Evolutionary conservation across 2,888 invertebrate genomes (phyloP).

Genomic region (Callosobruchus maculatus): DNA sequence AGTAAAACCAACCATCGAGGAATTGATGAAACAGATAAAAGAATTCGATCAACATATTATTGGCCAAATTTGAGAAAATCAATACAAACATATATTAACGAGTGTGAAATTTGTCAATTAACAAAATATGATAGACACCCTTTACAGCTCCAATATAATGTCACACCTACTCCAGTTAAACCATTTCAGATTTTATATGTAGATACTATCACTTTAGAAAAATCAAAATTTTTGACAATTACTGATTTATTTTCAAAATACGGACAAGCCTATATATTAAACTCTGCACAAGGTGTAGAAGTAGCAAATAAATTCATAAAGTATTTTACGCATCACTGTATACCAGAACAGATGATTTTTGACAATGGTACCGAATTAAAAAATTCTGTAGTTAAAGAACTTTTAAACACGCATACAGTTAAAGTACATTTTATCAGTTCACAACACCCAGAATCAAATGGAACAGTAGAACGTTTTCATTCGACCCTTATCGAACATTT

Average conservation of each 20-base stretch:
- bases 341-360: constrained; percentile 19
- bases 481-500: constrained; percentile 17
- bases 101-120: constrained; percentile 14
- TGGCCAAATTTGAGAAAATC: constrained; percentile 19
- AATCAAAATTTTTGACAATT: constrained; percentile 19
- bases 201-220: constrained; percentile 12
- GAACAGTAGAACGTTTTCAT: constrained; percentile 12
- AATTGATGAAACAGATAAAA: neutral
- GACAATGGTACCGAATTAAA: constrained; percentile 24
- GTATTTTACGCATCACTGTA: constrained; percentile 18
- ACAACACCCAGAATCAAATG: constrained; percentile 21
- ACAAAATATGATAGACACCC: constrained; percentile 21
- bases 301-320: constrained; percentile 16
- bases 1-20: no score
- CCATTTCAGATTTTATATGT: constrained; percentile 17
- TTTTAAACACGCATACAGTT: constrained; percentile 16
- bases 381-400: constrained; percentile 17
- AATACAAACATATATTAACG: constrained; percentile 19
- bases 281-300: constrained; percentile 9
- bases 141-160: constrained; percentile 10
- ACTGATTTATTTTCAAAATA: constrained; percentile 25
- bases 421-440: constrained; percentile 20
- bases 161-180: constrained; percentile 14
- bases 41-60: constrained; percentile 17
- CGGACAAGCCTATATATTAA: constrained; percentile 14